These are phyloP conservation scores for Anagyrus pseudococci DNA, from an alignment of 2,888 invertebrate species.

Conservation along the genomic window DNA sequence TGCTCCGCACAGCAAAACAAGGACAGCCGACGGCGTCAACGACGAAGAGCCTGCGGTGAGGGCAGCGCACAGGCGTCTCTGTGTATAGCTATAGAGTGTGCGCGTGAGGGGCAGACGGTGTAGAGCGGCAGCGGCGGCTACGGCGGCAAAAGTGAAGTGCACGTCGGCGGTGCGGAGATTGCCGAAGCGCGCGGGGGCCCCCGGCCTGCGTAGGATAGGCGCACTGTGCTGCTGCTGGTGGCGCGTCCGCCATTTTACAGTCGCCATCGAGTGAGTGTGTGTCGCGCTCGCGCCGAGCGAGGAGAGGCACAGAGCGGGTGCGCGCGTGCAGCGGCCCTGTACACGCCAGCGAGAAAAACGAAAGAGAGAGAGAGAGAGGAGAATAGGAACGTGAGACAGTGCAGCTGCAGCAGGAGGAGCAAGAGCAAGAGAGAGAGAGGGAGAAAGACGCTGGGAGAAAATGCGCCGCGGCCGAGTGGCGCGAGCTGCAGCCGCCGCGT, in stretches of 20 bases:
- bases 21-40: no score
- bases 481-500: constrained; percentile 21
- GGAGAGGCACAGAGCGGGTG: constrained; percentile 8
- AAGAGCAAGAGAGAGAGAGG: constrained; percentile 1
- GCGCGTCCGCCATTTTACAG: constrained; percentile 85
- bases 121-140: constrained; percentile 18
- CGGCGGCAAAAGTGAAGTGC: neutral
- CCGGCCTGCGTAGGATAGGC: no score
- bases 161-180: neutral
- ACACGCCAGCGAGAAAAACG: no score
- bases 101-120: no score
- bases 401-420: neutral
- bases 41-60: no score
- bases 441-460: constrained; percentile 3
- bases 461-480: constrained; percentile 7
- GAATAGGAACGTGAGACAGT: neutral
- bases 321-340: constrained; percentile 3
- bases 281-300: constrained; percentile 68
- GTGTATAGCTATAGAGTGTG: no score
- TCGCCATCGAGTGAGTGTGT: constrained; percentile 85
- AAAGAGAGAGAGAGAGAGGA: neutral
- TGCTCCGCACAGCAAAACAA: no score
- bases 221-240: constrained; percentile 64
- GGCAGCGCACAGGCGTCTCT: no score
- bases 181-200: neutral